Evolutionary conservation across 2,888 invertebrate genomes (phyloP).

Genomic region (Caenorhabditis sulstoni): DNA sequence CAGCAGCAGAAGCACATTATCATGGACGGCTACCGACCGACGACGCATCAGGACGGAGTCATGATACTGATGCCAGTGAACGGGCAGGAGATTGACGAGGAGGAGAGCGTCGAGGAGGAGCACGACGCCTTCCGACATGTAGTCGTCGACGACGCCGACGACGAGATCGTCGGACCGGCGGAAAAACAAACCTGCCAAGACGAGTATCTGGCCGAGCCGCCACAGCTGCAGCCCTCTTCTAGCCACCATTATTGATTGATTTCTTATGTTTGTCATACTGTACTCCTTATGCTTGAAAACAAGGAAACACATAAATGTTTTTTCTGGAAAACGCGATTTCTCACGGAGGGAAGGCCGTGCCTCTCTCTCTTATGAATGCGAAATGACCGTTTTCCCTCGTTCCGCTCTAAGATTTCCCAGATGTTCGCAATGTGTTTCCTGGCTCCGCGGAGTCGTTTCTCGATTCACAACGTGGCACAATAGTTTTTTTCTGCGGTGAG

Average conservation of each 20-base stretch:
- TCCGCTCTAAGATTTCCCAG: conserved; percentile 11
- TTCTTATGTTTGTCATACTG: background rate
- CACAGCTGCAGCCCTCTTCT: conserved; percentile 1
- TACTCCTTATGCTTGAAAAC: too few species aligned
- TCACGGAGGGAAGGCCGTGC: too few species aligned
- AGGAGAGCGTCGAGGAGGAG: background rate
- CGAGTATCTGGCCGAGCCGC: too few species aligned
- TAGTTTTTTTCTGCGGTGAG: too few species aligned
- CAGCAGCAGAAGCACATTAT: background rate
- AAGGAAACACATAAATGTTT: too few species aligned
- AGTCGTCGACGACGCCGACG: conserved; percentile 26
- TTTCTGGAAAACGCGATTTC: background rate
- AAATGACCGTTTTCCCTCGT: conserved; percentile 11
- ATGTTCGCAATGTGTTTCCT: conserved; percentile 53
- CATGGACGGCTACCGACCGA: background rate
- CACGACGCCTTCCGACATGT: background rate
- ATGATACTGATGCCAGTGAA: conserved; percentile 26
- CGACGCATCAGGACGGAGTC: conserved; percentile 2
- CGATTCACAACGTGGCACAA: too few species aligned
- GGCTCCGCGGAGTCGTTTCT: background rate
- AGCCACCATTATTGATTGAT: conserved; percentile 9
- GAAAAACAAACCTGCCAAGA: too few species aligned
- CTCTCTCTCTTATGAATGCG: conserved; percentile 16
- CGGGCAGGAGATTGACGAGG: conserved; percentile 20
- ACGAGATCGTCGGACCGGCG: background rate